These are phyloP conservation scores for Stercorarius parasiticus DNA, from an alignment of 2,113 vertebrate genomes.

Conservation along the genomic window DNA sequence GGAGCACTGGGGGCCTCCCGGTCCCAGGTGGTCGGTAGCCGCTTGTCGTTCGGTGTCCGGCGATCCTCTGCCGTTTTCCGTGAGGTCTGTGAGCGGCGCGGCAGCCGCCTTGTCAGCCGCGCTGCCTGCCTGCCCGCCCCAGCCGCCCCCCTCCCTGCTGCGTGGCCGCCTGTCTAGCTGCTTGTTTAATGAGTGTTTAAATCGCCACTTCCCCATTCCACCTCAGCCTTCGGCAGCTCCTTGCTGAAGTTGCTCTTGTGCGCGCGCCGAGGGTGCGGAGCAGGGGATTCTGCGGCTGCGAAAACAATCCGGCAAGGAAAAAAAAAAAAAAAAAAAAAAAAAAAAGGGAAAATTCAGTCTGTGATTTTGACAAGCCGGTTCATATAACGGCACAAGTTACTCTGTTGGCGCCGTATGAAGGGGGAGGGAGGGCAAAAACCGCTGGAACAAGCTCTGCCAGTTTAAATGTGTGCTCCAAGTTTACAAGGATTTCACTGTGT, in stretches of 20 bases:
- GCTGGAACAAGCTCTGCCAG: not conserved
- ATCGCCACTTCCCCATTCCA: not conserved
- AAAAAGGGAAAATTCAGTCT: not conserved
- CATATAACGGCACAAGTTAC: not conserved
- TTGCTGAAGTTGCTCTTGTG: too few species aligned
- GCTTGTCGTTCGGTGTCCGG: rapidly evolving
- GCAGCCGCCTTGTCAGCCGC: not conserved
- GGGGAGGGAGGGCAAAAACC: not conserved
- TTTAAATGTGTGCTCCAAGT: rapidly evolving
- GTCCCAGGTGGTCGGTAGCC: not conserved
- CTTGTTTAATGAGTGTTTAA: not conserved
- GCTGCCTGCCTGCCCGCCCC: too few species aligned
- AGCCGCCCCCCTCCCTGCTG: not conserved
- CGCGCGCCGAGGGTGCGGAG: not conserved
- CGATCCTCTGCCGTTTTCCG: rapidly evolving
- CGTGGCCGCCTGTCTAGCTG: not conserved
- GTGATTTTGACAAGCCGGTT: not conserved
- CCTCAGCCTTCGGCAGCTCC: rapidly evolving
- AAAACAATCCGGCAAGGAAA: not conserved
- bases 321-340: not conserved
- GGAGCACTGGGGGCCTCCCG: rapidly evolving
- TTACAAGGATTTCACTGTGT: not conserved
- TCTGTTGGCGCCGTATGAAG: not conserved
- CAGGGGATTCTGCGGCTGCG: not conserved
- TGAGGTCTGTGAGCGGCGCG: too few species aligned